Conservation (phyloP, 2,888 invertebrate genomes). For the Drosophila kuntzei region DNA sequence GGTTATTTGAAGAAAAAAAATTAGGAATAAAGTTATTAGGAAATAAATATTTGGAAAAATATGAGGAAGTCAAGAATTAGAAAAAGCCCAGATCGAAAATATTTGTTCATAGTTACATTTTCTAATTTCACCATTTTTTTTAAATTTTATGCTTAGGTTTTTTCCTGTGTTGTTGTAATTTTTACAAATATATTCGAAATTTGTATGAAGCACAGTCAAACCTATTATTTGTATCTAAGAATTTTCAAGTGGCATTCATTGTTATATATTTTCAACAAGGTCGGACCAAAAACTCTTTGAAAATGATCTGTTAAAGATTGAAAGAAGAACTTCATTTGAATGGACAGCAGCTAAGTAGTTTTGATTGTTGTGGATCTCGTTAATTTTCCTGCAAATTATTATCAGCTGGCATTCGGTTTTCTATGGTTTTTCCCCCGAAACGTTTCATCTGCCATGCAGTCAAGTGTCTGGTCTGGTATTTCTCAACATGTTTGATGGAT, state of each 20-base stretch:
- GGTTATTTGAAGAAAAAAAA: too few species aligned
- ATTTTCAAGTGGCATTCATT: conserved; percentile 4
- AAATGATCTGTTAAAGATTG: conserved; percentile 14
- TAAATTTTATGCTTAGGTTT: too few species aligned
- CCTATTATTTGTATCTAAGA: background rate
- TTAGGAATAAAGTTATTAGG: too few species aligned
- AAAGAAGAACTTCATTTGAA: background rate
- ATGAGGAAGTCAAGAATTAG: too few species aligned
- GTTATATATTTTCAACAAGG: background rate
- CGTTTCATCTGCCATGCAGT: conserved; percentile 56
- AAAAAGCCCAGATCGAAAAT: too few species aligned
- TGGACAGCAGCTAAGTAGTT: background rate
- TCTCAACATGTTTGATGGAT: conserved; percentile 73
- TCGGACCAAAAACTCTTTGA: conserved; percentile 8
- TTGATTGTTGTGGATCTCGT: conserved; percentile 49
- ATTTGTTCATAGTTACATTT: too few species aligned
- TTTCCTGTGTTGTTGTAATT: too few species aligned
- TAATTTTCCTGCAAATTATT: conserved; percentile 53
- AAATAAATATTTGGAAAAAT: too few species aligned
- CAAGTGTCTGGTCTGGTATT: conserved; percentile 45
- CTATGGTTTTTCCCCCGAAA: conserved; percentile 25
- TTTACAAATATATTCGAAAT: too few species aligned
- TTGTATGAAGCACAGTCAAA: too few species aligned
- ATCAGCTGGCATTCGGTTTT: conserved; percentile 36
- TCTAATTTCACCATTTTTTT: too few species aligned